phyloP scores from a whole-genome alignment of 2,888 invertebrate genomes.

The Philhelius pedissequus region DNA sequence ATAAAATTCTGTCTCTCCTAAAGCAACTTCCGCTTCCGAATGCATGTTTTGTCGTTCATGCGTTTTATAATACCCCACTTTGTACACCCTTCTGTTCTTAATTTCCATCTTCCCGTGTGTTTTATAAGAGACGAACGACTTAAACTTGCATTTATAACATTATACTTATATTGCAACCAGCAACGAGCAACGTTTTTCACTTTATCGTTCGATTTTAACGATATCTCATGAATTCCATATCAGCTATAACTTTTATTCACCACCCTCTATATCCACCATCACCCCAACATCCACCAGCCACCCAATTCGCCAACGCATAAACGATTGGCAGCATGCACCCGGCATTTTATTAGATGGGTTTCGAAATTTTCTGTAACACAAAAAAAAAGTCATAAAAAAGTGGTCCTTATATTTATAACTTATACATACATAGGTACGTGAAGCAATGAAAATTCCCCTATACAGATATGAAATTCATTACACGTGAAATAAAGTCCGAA shows the following conservation, averaged over 20 bases:
- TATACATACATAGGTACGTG: neutral
- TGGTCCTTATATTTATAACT: neutral
- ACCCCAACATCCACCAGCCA: no score
- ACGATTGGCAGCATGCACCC: neutral
- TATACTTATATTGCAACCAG: neutral
- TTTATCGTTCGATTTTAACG: constrained; percentile 59
- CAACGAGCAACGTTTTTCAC: constrained; percentile 29
- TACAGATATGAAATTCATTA: neutral
- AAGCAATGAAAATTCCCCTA: neutral
- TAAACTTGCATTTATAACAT: constrained; percentile 31
- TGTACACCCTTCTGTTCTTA: neutral
- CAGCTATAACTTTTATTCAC: neutral
- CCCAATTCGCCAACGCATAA: no score
- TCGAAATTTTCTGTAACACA: neutral
- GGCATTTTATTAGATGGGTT: neutral
- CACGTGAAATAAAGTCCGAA: no score
- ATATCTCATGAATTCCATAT: constrained; percentile 37
- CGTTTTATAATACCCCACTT: constrained; percentile 17
- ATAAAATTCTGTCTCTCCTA: constrained; percentile 23
- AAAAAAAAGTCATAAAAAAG: neutral
- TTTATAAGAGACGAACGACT: neutral
- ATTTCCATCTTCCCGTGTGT: neutral
- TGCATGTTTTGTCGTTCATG: constrained; percentile 27
- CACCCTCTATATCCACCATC: no score
- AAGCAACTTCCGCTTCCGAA: neutral